Evolutionary conservation across 2,797 vertebrate genomes (phyloP).

Genomic region (Forpus xanthops): DNA sequence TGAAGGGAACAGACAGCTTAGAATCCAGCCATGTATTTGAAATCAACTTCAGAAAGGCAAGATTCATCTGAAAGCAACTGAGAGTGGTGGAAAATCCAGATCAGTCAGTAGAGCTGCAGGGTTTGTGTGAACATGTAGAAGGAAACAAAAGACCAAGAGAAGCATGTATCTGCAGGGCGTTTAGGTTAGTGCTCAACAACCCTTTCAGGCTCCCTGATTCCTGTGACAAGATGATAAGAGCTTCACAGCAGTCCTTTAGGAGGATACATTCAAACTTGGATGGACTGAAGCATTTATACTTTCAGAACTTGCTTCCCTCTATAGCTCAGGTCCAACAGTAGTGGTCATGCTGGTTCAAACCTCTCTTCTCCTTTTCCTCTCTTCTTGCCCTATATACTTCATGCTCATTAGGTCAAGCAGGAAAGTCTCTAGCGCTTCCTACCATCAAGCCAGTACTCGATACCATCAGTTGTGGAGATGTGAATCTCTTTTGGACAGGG

Average conservation of each 20-base stretch:
- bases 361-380: neutral
- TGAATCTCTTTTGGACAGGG: neutral
- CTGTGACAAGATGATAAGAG: neutral
- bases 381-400: neutral
- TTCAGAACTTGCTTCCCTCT: neutral
- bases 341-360: neutral
- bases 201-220: neutral
- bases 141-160: neutral
- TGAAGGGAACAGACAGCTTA: neutral
- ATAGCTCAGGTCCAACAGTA: neutral
- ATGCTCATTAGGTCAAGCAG: neutral
- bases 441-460: neutral
- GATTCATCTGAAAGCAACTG: neutral
- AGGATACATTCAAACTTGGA: neutral
- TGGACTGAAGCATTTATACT: neutral
- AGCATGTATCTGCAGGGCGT: fast-evolving
- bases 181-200: neutral
- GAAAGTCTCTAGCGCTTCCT: neutral
- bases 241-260: neutral
- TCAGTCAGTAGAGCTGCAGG: neutral
- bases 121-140: neutral
- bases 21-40: neutral
- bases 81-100: neutral
- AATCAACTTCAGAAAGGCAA: neutral
- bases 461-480: neutral